A percentile compares a stretch with the other conserved stretches of the same genome.
phyloP scores from a whole-genome alignment of 2,888 invertebrate species.

The Standfussiana lucernea region DNA sequence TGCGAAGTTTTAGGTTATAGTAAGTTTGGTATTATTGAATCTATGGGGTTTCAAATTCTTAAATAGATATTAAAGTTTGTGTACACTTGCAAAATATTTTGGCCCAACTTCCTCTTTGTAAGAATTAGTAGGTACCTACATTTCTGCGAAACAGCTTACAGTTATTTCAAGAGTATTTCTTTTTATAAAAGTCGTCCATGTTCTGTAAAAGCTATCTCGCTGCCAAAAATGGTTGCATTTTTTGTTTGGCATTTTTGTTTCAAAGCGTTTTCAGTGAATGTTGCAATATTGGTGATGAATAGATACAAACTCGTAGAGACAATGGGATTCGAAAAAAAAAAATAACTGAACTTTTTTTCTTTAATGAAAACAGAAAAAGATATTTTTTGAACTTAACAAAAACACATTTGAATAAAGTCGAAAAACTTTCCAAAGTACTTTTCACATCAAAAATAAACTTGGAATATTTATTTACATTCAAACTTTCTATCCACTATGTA shows the following conservation, averaged over 20 bases:
- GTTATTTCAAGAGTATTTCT: background rate
- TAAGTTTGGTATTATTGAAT: background rate
- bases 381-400: background rate
- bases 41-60: background rate
- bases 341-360: background rate
- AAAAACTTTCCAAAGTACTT: constrained; percentile 41
- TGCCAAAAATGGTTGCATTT: constrained; percentile 10
- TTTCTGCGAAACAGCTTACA: background rate
- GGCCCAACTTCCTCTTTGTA: background rate
- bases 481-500: constrained; percentile 37
- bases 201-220: constrained; percentile 21
- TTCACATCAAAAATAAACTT: constrained; percentile 34
- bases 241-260: constrained; percentile 18
- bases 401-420: constrained; percentile 5
- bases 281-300: constrained; percentile 11
- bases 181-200: constrained; percentile 12
- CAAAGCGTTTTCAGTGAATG: constrained; percentile 4
- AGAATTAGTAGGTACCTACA: background rate
- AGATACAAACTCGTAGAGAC: background rate
- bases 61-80: background rate
- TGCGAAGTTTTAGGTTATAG: background rate
- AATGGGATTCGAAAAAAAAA: background rate
- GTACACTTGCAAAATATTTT: background rate
- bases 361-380: background rate
- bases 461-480: constrained; percentile 33